Evolutionary conservation across 2,888 invertebrate species (phyloP).

Genomic region (Fragum whitleyi): DNA sequence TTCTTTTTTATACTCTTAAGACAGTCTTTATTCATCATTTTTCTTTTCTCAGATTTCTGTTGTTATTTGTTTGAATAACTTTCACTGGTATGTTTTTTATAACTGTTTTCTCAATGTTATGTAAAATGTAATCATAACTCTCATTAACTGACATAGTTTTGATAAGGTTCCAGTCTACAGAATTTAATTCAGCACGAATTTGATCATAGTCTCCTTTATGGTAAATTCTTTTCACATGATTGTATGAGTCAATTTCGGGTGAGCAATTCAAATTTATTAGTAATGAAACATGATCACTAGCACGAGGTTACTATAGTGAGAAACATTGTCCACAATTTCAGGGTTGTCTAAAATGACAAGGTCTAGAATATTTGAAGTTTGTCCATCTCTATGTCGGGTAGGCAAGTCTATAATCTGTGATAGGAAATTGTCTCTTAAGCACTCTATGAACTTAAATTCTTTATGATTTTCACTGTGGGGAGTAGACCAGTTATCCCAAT

Average conservation of each 20-base stretch:
- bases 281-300: constrained; percentile 30
- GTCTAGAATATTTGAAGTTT: too few species aligned
- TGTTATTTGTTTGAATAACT: background rate
- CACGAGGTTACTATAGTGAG: background rate
- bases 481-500: too few species aligned
- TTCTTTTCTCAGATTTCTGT: too few species aligned
- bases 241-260: background rate
- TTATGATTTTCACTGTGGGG: background rate
- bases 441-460: too few species aligned
- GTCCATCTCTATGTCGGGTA: too few species aligned
- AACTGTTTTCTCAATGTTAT: background rate
- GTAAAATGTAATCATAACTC: background rate
- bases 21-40: too few species aligned
- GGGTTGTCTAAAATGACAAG: too few species aligned
- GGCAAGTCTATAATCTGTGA: too few species aligned
- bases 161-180: constrained; percentile 5
- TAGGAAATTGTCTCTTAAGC: too few species aligned
- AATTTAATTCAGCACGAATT: background rate
- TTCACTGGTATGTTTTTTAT: constrained; percentile 12
- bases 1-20: too few species aligned
- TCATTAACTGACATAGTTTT: background rate
- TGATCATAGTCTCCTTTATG: constrained; percentile 22
- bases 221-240: constrained; percentile 3
- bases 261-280: background rate
- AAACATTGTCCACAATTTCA: too few species aligned